phyloP scores from a whole-genome alignment of 2,113 vertebrate species.

The Oxygymnocypris stewartii region DNA sequence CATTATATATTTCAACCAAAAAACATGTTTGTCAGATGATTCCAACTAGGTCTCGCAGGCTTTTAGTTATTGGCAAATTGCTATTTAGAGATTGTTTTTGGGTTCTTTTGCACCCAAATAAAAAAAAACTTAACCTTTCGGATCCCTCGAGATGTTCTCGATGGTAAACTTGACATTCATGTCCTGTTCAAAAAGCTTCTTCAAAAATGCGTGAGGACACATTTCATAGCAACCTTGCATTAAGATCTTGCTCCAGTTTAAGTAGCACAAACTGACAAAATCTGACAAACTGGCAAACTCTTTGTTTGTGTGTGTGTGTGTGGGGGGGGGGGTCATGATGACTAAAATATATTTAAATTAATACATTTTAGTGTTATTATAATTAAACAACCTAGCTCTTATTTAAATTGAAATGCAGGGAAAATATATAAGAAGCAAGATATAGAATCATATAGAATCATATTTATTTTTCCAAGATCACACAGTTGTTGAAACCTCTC shows the following conservation, averaged over 20 bases:
- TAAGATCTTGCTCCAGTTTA: background rate
- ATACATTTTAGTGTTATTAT: too few species aligned
- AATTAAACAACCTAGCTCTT: too few species aligned
- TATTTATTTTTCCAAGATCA: too few species aligned
- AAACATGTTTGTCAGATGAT: constrained; percentile 1
- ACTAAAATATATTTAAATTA: too few species aligned
- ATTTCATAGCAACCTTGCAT: background rate
- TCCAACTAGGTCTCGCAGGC: background rate
- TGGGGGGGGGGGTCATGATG: too few species aligned
- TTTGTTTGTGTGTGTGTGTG: too few species aligned
- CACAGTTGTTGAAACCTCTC: too few species aligned
- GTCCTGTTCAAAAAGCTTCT: background rate
- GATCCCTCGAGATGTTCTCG: background rate
- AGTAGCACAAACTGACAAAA: too few species aligned
- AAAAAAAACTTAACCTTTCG: background rate
- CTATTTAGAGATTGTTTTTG: background rate
- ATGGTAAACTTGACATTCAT: background rate
- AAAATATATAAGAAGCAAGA: background rate
- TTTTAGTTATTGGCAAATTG: background rate
- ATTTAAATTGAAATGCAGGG: too few species aligned
- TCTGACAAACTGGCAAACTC: too few species aligned
- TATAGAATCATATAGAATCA: background rate
- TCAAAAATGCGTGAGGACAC: background rate
- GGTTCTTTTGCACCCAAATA: background rate
- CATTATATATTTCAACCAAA: background rate